Base-by-base conservation (phyloP, 2,113 vertebrate species). In the Plectropomus leopardus region DNA sequence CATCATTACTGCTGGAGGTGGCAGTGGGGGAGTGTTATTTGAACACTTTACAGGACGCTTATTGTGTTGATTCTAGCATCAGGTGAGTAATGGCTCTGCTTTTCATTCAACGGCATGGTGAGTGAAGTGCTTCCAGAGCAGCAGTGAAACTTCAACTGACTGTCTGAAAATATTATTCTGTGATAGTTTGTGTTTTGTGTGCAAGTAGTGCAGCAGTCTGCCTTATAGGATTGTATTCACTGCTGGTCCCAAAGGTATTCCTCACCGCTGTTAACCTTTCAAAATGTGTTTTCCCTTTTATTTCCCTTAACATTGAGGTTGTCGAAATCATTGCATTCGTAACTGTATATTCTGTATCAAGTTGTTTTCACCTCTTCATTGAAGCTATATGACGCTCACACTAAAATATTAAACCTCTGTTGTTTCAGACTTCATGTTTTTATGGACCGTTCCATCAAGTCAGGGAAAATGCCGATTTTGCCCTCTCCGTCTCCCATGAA, bases 51-150 rank as follows among this genome's bases (percentile, higher is more conserved):
- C 34, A 24, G 28, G 80, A 64, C 21, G 26, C 73, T 59, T 63
- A 30, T 75, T 73, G 61, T 53, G 60, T 80, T 73, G 45, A 57
- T 69, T 76, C 28, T 48, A 47, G 40, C 34, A 68, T 84, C 81
- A 86, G 82, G 73, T 84, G 82, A 88, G 68, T 71, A 66, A 82
- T 40, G 64, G 21, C 40, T 67, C 17, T 58, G 79, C 54, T 61
- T 88, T 88, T 86, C 69, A 85, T 78, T 91, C 72, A 82, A 21
- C 36, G 68, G 60, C 40, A 51, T 15, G 53, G 34, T 26, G 32
- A 24, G 15, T 47, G 40, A 34, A 77, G 73, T 67, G 59, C 60
- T 44, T 50, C 47, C 58, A 11, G n/a, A 74, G 81, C 64, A 51
- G 55, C 60, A 63, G 55, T 32, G 47, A 71, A 40, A 72, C 51